Base-by-base conservation (phyloP, 2,797 vertebrate species). In the Lepidocolaptes lacrymiger region DNA sequence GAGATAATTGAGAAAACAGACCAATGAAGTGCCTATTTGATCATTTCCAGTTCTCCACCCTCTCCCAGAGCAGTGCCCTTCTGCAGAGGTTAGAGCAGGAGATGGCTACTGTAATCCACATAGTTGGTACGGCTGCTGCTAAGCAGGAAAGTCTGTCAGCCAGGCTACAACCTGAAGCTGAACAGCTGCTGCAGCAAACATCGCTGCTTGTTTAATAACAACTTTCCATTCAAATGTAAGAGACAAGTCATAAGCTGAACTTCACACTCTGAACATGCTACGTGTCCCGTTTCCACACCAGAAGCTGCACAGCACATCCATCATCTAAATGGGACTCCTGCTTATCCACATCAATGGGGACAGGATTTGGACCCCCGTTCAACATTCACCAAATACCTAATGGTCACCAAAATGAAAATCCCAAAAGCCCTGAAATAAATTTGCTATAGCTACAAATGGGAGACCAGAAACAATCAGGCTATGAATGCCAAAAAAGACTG, bases 121-220 rank as follows among this genome's bases (percentile, higher is more conserved):
- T 4, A 6, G 36, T 28, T 3, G 1, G 2, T 2, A 12, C 3
- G 7, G 27, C 2, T 1, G 7, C 59, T 66, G 34, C 9, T 5
- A 16, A 59, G 23, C 14, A 52, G 64, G 41, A 30, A 63, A 1
- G 11, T 28, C 58, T 51, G 28, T 9, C 19, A 43, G 3, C 6
- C 18, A 55, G 76, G 28, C 30, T 26, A 17, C 52, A 67, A 36
- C 23, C 10, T 18, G 7, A 20, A 74, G 32, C 10, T 4, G 9
- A 52, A 5, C 5, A 10, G 1, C 41, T 26, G 46, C 76, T 19
- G 1, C 1, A 56, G 54, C 3, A 58, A 37, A 8, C 3, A 52
- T 36, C 52, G 44, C 14, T 16, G 3, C 36, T 52, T 52, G 41
- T 49, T 14, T 5, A 32, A 3, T 1, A 27, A 39, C 19, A 48